A percentile compares a stretch with the other conserved stretches of the same genome.
These are phyloP conservation scores for Leptobrachium leishanense DNA, from an alignment of 2,113 vertebrate genomes.

Conservation along the genomic window DNA sequence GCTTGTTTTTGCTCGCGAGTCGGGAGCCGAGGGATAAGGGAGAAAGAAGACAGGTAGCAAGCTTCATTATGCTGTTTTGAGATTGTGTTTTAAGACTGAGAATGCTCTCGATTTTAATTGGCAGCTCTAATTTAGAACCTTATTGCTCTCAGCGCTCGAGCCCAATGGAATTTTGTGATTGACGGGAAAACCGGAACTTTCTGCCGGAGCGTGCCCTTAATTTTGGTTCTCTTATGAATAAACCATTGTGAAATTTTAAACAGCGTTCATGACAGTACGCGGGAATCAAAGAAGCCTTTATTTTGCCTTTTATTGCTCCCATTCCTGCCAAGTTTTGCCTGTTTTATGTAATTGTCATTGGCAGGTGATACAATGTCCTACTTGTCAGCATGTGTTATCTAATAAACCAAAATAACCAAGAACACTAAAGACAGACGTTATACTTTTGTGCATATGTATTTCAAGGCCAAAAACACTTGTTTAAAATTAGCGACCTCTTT, in stretches of 20 bases:
- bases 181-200: constrained; percentile 18
- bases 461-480: no score
- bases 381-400: neutral
- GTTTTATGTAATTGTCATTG: neutral
- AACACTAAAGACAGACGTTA: neutral
- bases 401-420: neutral
- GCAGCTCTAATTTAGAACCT: constrained; percentile 20
- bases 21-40: neutral
- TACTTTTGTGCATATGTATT: no score
- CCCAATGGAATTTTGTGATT: constrained; percentile 10
- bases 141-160: neutral
- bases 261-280: neutral
- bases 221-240: neutral
- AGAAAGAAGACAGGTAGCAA: constrained; percentile 12
- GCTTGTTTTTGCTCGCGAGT: neutral
- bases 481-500: no score
- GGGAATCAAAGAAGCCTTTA: neutral
- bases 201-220: neutral
- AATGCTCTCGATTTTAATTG: constrained; percentile 9
- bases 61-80: constrained; percentile 11
- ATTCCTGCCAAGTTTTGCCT: neutral
- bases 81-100: constrained; percentile 6
- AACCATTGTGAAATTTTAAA: neutral
- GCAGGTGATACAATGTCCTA: neutral
- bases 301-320: neutral